A percentile compares a stretch with the other conserved stretches of the same genome.
phyloP scores from a whole-genome alignment of 2,888 invertebrate species.

The Apamea crenata region DNA sequence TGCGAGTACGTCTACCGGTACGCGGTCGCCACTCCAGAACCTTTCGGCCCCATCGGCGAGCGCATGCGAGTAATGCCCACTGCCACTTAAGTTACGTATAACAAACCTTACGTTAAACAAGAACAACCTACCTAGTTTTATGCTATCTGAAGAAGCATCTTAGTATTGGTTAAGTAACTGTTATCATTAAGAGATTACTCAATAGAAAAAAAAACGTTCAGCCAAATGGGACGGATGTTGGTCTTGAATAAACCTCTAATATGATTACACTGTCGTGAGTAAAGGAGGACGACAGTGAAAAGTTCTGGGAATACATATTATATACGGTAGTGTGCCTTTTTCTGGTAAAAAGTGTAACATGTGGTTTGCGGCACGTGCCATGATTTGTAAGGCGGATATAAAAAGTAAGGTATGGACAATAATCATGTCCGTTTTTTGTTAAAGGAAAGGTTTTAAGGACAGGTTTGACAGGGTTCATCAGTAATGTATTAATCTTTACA shows the following conservation, averaged over 20 bases:
- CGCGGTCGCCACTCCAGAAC: too few species aligned
- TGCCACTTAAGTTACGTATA: too few species aligned
- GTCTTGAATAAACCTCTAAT: slow-evolving; percentile 10
- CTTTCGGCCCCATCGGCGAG: too few species aligned
- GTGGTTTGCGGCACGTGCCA: slow-evolving; percentile 9
- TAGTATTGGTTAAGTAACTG: not conserved
- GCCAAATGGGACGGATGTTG: slow-evolving; percentile 10
- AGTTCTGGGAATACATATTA: slow-evolving; percentile 15
- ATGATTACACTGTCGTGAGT: slow-evolving; percentile 13
- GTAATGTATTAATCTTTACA: too few species aligned
- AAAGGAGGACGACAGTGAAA: slow-evolving; percentile 26
- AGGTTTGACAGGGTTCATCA: not conserved
- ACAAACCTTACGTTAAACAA: too few species aligned
- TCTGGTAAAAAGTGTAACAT: slow-evolving; percentile 30
- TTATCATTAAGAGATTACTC: slow-evolving; percentile 8
- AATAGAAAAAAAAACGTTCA: not conserved
- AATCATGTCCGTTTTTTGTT: not conserved
- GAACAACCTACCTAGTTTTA: not conserved
- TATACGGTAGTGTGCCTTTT: slow-evolving; percentile 12
- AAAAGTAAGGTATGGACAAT: not conserved
- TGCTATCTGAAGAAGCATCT: not conserved
- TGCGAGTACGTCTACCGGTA: too few species aligned
- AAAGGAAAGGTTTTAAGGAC: not conserved
- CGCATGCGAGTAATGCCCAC: too few species aligned
- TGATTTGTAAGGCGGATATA: slow-evolving; percentile 13